Base-by-base conservation (phyloP, 2,888 invertebrate species). In the Tetragonula carbonaria region DNA sequence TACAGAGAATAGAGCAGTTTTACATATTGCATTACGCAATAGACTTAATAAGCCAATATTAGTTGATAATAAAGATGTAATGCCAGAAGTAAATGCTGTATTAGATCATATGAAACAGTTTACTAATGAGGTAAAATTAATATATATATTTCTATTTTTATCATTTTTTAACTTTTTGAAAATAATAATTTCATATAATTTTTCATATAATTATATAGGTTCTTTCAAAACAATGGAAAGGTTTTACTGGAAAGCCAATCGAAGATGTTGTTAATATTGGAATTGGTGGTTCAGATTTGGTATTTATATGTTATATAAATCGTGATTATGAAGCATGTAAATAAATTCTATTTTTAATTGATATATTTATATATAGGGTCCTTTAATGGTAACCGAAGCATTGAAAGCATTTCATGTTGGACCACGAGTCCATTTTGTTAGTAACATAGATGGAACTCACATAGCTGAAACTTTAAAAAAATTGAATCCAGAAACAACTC, bases 401-500 rank as follows among this genome's bases (percentile, higher is more conserved):
- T 95, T 99, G 76, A 98, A 98, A 92, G 97, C 98, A 21, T 99
- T 97, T 93, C 97, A 97, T 90, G 96, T 97, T 91, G 98, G 99
- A 1, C 97, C 99, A 5, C 97, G 97, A 89, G 96, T 97, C 71
- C 99, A 99, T 95, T 99, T 99, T 95, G 99, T 99, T 0, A 99
- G 99, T 3, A 99, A 99, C 95, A 98, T 99, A 92, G 99, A 99
- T 95, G 99, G 99, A 70, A 99, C 99, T 5, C 99, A 99, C 94
- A 95, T 99, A 92, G 98, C 98, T 0, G 99, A 99, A 95, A 98
- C 98, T 5, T 95, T 99, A 84, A 98, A 98, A 93, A 97, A 97
- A 88, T 95, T 99, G 51, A 96, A 97, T 95, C 97, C 99, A 0
- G 99, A 99, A 95, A 99, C 99, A 0, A 97, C 98, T 2, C 95